A percentile compares a stretch with the other conserved stretches of the same genome.
These are phyloP conservation scores for Pitta sordida DNA, from an alignment of 2,113 vertebrate species.

Conservation along the genomic window DNA sequence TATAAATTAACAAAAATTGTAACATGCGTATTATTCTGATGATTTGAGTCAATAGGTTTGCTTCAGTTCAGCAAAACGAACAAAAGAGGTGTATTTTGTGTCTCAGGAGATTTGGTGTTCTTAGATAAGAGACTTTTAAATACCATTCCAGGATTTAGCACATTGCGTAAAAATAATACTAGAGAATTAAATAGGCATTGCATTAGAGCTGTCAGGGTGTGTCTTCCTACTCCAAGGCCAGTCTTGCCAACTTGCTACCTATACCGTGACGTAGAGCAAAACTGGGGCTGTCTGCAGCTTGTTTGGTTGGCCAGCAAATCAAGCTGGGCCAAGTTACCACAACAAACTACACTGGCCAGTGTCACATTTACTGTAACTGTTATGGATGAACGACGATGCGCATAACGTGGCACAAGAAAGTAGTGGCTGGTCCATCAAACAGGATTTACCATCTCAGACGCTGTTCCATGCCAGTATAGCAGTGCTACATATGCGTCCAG, in stretches of 20 bases:
- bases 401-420: neutral
- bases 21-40: neutral
- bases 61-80: neutral
- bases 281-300: neutral
- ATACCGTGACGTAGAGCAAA: neutral
- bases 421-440: neutral
- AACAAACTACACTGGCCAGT: neutral
- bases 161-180: slow-evolving; percentile 29
- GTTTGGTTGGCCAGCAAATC: neutral
- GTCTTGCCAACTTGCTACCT: neutral
- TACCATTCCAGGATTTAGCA: neutral
- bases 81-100: neutral
- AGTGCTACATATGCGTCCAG: neutral
- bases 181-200: neutral
- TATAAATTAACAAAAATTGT: neutral
- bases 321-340: neutral
- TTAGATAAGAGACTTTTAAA: slow-evolving; percentile 21
- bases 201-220: slow-evolving; percentile 7
- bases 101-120: neutral
- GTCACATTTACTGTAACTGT: neutral
- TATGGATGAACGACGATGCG: neutral
- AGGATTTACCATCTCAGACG: neutral
- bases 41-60: neutral
- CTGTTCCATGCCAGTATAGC: neutral
- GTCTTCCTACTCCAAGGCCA: neutral